Base-by-base conservation (phyloP, 1,140 invertebrate genomes). In the Dryas iulia region DNA sequence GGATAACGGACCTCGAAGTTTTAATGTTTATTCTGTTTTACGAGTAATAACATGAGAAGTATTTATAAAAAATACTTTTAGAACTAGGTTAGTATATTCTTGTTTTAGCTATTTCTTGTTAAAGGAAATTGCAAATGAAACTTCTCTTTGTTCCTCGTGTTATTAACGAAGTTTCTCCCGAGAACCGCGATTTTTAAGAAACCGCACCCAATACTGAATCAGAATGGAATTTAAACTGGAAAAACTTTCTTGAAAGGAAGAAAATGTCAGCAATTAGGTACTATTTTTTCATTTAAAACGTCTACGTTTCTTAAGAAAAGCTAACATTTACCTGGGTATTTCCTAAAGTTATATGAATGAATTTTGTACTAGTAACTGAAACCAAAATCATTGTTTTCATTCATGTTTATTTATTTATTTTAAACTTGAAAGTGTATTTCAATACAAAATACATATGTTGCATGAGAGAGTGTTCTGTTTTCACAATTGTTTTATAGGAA, bases 91-190 rank as follows among this genome's bases (percentile, higher is more conserved):
- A n/a, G n/a, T n/a, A n/a, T n/a, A n/a, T 28, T 3, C 26, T 3
- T 28, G 2, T 3, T 28, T 2, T 28, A 28, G 14, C 14, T 21
- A 10, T 47, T 47, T 10, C 8, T 18, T 47, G 18, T 39, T 47
- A 61, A 61, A 52, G 58, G 35, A 61, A 61, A 52, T 39, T 47
- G 21, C 21, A 60, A 60, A 60, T 47, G 33, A 60, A 35, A 60
- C 39, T 47, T 60, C 12, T 26, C 25, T 52, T 30, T 26, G 59
- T 23, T 39, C 59, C 24, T 28, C 12, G 39, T 52, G 47, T 30
- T 47, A 62, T 62, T 62, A 62, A 30, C 47, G 47, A 62, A 62
- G 59, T 62, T 28, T 18, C 31, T 26, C 39, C 35, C 25, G 26
- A 25, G 35, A 26, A 7, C 18, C 33, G 24, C 53, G 31, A 11